Base-by-base conservation (phyloP, 2,797 vertebrate species). In the Siniperca scherzeri region DNA sequence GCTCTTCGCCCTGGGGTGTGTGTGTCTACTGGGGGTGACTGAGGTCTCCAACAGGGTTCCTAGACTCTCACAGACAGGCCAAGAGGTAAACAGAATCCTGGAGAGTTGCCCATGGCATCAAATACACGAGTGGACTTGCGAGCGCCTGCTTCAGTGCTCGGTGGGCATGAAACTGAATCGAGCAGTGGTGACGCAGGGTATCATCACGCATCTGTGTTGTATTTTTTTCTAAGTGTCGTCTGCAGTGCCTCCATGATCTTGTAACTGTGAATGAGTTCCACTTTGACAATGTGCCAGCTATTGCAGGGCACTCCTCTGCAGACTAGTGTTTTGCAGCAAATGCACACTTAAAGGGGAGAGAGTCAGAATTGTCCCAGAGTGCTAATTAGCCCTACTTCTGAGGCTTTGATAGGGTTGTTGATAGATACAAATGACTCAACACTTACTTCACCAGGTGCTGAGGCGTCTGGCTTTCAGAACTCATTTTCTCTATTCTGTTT, bases 111-210 rank as follows among this genome's bases (percentile, higher is more conserved):
- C 5, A 1, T 70, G 84, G 84, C 78, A 30, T 78, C 60, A 65
- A 77, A 74, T 42, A 65, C 77, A 79, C 13, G 16, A 61, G 55
- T 46, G 82, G 76, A 88, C 77, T 46, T 22, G 50, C 12, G 38
- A 82, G 74, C 77, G 83, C 88, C 88, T 83, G 85, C 77, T 71
- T 66, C 72, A 40, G 57, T 77, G 87, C 75, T 91, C 84, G 70
- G 44, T 68, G 80, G 72, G 77, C 82, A 75, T 92, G 81, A 91
- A 89, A 91, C 87, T 80, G 82, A 89, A 87, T n/a, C 16, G 60
- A 87, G 80, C 72, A 21, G 70, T n/a, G 44, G 62, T 86, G 90
- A 87, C 68, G 74, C 44, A 48, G 70, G 68, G 65, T 56, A 83
- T 86, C 90, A 74, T 72, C 65, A 16, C 5, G 82, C 77, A 80